Evolutionary conservation across 1,140 invertebrate genomes (phyloP), one percentile per base, ranked within the genome.

Genomic region (Apis florea): DNA sequence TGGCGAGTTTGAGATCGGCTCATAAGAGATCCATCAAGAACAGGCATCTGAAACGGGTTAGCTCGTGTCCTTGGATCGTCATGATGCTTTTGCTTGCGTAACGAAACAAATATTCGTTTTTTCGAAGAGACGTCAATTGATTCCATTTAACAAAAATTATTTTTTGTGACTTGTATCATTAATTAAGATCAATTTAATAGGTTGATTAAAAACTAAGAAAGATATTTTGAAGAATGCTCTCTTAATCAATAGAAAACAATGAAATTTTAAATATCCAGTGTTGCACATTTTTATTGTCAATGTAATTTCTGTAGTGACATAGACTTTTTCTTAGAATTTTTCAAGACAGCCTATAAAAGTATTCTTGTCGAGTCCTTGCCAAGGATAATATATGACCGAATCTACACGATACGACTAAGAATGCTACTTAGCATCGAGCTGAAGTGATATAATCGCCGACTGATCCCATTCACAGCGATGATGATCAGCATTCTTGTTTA

Each of bases 31-130:
- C 51, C 51, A 71, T 71, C 69, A 54, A 54, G 26, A 71, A 53
- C 51, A 54, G 19, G 26, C 51, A 71, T 21, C 69, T 71, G 68
- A 70, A 54, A 54, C 68, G 68, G 68, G 68, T 70, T 70, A 70
- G 47, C 11, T 19, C 49, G 24, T 70, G 69, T 56, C 51, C 69
- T 71, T 71, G 69, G 69, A 54, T 56, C 24, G 17, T 53, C 24
- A 10, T 19, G 24, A 53, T 70, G 49, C 24, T 56, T 5, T 51
- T 11, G 47, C 47, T 68, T 68, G 66, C 51, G 51, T 31, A 71
- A 71, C 24, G 12, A 71, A 26, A 71, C 12, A 54, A 54, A 24
- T 49, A 24, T 67, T 9, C 40, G 21, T 68, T 49, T 21, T 67
- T 49, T 6, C 66, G 8, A 2, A 71, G 47, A 17, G 13, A 21